Evolutionary conservation across 2,888 invertebrate species (phyloP), one percentile per base, ranked within the genome.

Genomic region (Folsomia candida): DNA sequence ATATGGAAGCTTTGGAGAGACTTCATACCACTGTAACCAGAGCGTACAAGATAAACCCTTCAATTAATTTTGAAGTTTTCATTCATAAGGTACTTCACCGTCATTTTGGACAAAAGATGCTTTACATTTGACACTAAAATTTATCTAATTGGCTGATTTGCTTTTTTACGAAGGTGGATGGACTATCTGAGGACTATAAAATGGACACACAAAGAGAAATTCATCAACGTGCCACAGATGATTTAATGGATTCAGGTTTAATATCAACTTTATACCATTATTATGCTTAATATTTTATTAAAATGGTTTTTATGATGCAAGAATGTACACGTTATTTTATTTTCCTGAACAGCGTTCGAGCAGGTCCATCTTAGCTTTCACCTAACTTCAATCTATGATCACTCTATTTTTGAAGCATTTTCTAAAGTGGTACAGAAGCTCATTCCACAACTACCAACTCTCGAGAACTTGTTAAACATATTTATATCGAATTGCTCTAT

Each of bases 381-480:
- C 83, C 86, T 98, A 75, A 99, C 98, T 25, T 98, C 97, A 73
- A 99, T 99, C 79, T 99, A 99, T 83, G 99, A 99, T 85, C 99
- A 99, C 85, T 98, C 98, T 78, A 99, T 99, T 85, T 99, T 99
- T 86, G 99, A 99, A 86, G 99, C 99, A 14, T 98, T 98, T 85
- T 97, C 97, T 81, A 99, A 99, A 89, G 98, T 99, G 74, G 97
- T 99, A 66, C 99, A 99, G 84, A 99, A 99, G 84, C 85, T 99
- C 75, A 98, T 99, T 82, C 96, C 96, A 51, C 98, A 99, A 84
- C 86, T 99, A 81, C 94, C 97, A 37, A 95, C 96, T 1, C 86
- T 99, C 82, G 99, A 99, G 86, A 96, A 97, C 85, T 88, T 99
- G 78, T 87, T 99, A 75, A 97, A 99, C 84, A 95, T 98, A 83